phyloP scores from a whole-genome alignment of 2,797 vertebrate genomes.

The Pipistrellus pipistrellus region DNA sequence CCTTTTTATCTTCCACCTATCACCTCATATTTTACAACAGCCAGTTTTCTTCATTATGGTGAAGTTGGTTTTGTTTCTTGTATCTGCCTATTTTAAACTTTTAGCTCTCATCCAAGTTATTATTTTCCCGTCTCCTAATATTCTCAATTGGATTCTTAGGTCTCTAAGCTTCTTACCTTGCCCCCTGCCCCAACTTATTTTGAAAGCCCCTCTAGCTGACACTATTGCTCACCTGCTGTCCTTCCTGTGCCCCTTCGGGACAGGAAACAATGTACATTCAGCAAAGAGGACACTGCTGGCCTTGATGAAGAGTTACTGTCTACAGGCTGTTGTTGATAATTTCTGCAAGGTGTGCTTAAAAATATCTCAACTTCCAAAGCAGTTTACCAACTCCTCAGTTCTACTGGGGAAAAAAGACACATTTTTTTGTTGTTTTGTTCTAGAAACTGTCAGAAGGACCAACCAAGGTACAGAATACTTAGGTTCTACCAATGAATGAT shows the following conservation, averaged over 20 bases:
- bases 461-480: slow-evolving; percentile 6
- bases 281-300: neutral
- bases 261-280: neutral
- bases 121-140: neutral
- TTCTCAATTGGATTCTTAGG: neutral
- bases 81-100: neutral
- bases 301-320: neutral
- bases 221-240: neutral
- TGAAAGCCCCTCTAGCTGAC: neutral
- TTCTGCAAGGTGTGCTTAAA: neutral
- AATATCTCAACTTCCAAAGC: neutral
- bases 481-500: neutral
- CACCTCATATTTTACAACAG: neutral
- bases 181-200: neutral
- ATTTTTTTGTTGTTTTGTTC: neutral
- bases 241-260: neutral
- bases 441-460: neutral
- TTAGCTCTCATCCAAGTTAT: neutral
- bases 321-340: neutral
- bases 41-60: slow-evolving; percentile 4
- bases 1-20: neutral
- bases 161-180: neutral
- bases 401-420: neutral
- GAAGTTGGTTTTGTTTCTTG: neutral
- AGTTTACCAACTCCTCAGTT: neutral